Evolutionary conservation across 2,113 vertebrate genomes (phyloP), one percentile per base, ranked within the genome.

Genomic region (Corythornis madagascariensis): DNA sequence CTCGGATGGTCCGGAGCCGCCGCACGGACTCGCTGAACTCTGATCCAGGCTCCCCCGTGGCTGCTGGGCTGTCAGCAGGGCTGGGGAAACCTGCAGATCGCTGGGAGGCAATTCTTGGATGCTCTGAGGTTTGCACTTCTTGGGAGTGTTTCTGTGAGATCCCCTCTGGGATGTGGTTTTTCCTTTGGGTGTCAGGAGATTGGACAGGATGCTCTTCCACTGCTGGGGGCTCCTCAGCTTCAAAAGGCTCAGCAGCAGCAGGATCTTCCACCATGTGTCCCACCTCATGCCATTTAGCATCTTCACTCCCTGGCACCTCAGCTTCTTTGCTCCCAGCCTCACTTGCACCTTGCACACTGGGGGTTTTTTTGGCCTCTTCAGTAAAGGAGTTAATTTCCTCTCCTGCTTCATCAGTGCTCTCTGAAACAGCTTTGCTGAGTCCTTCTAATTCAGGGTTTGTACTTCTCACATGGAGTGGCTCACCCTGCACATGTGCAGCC

Each of bases 1-100:
- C 96, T 86, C 97, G 97, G 7, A 98, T 96, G 52, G 99, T 97
- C 13, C 97, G 96, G 55, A 99, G 93, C 31, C 74, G 95, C 89
- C 96, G 89, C 35, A 97, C 86, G 15, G 74, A 71, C 18, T 98
- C 97, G 3, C 97, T 97, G 76, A 98, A 98, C 60, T 97, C 97
- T 13, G 94, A 87, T 28, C 95, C 11, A 9, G 31, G 14, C n/a
- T 90, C 70, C 31, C 67, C 42, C n/a, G 24, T 8, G 60, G 31
- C 86, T 63, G 15, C 56, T 7, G 18, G 31, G 18, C 35, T 45
- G 25, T 76, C 90, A 5, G 40, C 52, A 9, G n/a, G 61, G 16
- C 42, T 79, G 57, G 52, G 42, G 10, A 64, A 24, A 8, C 7
- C 18, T 13, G 65, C 29, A 31, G 84, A 33, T 4, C 59, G 82